A percentile compares a stretch with the other conserved stretches of the same genome.
phyloP scores from a whole-genome alignment of 2,113 vertebrate genomes.

The Dipodomys stephensi region DNA sequence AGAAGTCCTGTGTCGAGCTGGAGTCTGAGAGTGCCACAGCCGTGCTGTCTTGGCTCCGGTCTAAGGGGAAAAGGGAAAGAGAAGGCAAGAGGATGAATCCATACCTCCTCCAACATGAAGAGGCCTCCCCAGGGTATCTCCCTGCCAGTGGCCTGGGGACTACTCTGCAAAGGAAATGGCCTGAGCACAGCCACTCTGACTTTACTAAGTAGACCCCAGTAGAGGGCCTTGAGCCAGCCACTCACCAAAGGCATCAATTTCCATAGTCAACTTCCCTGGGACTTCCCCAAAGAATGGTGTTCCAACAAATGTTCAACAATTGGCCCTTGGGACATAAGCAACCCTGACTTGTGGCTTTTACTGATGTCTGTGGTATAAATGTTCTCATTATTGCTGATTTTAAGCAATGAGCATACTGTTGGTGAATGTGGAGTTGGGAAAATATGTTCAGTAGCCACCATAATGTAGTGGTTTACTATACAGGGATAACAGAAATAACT shows the following conservation, averaged over 20 bases:
- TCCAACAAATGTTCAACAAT: not conserved
- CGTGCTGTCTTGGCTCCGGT: conserved; percentile 97
- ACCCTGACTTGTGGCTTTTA: not conserved
- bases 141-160: not conserved
- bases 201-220: accelerated
- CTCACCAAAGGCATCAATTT: conserved; percentile 51
- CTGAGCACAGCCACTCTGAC: not conserved
- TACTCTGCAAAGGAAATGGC: not conserved
- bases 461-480: not conserved
- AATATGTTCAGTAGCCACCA: not conserved
- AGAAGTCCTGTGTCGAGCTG: conserved; percentile 97
- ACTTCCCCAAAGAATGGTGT: not conserved
- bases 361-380: not conserved
- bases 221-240: not conserved
- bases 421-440: not conserved
- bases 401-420: not conserved
- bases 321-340: not conserved
- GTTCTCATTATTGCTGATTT: not conserved
- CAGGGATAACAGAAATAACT: accelerated
- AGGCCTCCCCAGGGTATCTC: not conserved
- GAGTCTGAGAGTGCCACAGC: conserved; percentile 96
- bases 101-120: not conserved
- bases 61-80: conserved; percentile 83
- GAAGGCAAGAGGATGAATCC: conserved; percentile 32
- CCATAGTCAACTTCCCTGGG: not conserved